phyloP scores from a whole-genome alignment of 35 echinoderm and acorn worm genomes.

The Antedon bifida region DNA sequence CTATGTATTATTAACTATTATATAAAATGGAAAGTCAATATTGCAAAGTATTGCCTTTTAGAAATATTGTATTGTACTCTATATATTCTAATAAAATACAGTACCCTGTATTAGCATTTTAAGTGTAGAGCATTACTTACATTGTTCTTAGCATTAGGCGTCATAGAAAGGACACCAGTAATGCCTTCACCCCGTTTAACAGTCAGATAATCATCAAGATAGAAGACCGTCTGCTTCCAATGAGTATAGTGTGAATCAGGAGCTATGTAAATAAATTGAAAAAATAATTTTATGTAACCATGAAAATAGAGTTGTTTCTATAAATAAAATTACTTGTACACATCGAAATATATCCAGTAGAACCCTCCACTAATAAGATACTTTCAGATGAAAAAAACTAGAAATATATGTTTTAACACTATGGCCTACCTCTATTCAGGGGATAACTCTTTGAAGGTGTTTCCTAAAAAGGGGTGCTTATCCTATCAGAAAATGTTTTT shows the following conservation, averaged over 20 bases:
- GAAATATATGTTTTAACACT: too few species aligned
- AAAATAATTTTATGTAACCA: neutral
- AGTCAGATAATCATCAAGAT: conserved; percentile 85
- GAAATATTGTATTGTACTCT: too few species aligned
- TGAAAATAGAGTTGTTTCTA: neutral
- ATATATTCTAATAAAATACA: too few species aligned
- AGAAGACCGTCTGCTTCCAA: conserved; percentile 95
- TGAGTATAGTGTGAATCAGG: conserved; percentile 94
- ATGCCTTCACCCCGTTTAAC: conserved; percentile 88
- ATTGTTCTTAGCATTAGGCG: conserved; percentile 86
- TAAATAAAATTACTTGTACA: neutral
- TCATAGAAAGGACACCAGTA: conserved; percentile 70
- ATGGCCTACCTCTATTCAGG: too few species aligned
- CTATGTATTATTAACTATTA: too few species aligned
- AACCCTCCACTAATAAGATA: too few species aligned
- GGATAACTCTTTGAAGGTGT: too few species aligned
- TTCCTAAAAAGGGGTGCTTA: too few species aligned
- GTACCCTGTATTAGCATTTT: neutral
- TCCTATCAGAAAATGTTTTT: too few species aligned
- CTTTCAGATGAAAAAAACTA: too few species aligned
- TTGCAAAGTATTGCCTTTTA: too few species aligned
- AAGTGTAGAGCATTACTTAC: conserved; percentile 35
- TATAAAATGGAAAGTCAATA: too few species aligned
- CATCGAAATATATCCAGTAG: neutral
- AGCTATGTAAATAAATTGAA: conserved; percentile 19